Evolutionary conservation across 2,888 invertebrate genomes (phyloP).

Genomic region (Eupithecia tripunctaria): DNA sequence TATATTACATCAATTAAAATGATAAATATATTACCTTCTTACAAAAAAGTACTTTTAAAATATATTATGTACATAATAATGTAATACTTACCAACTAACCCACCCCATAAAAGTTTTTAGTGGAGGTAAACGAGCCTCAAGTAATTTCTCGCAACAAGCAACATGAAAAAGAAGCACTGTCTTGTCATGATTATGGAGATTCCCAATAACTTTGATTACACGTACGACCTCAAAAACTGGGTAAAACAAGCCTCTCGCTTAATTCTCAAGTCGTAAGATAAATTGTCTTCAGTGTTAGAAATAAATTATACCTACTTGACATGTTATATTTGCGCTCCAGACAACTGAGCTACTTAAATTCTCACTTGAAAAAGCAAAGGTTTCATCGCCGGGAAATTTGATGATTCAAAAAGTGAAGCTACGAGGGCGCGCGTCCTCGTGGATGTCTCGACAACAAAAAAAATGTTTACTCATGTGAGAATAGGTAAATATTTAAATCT

Average conservation of each 20-base stretch:
- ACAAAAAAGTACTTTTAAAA: slow-evolving; percentile 46
- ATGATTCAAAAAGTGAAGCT: neutral
- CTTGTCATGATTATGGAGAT: slow-evolving; percentile 55
- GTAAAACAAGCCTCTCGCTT: neutral
- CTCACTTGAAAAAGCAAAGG: neutral
- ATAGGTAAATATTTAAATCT: neutral
- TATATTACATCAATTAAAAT: slow-evolving; percentile 45
- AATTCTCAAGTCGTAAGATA: neutral
- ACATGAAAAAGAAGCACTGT: slow-evolving; percentile 52
- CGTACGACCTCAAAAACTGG: neutral
- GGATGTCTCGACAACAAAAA: neutral
- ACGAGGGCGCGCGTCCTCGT: neutral
- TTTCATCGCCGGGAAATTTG: neutral
- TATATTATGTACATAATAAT: slow-evolving; percentile 46
- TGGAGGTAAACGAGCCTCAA: slow-evolving; percentile 57
- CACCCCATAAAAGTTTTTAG: slow-evolving; percentile 54
- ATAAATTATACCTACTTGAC: neutral
- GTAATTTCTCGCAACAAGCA: slow-evolving; percentile 55
- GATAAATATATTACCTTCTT: slow-evolving; percentile 48
- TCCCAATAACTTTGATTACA: slow-evolving; percentile 25
- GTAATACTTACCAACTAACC: slow-evolving; percentile 71
- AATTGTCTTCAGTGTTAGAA: neutral
- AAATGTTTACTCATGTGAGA: neutral
- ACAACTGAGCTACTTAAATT: neutral
- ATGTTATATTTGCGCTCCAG: neutral